Conservation (phyloP, 2,888 invertebrate genomes). For the Platycheirus rosarum region DNA sequence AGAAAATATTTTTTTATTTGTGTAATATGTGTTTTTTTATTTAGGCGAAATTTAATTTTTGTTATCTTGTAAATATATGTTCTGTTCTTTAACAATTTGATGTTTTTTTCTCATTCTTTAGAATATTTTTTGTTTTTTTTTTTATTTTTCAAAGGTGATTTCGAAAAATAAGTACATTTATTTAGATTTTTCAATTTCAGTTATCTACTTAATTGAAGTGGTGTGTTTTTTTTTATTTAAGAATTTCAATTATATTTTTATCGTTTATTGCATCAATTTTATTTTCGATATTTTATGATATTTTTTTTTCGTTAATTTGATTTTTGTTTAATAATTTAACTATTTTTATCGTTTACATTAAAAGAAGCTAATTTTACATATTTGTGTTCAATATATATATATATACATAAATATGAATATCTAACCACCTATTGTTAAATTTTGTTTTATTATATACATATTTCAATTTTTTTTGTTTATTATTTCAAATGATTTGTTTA, state of each 20-base stretch:
- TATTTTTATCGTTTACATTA: slow-evolving; percentile 43
- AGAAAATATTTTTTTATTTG: neutral
- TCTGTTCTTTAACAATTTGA: slow-evolving; percentile 49
- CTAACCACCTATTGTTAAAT: slow-evolving; percentile 15
- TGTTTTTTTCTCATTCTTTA: slow-evolving; percentile 31
- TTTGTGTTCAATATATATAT: slow-evolving; percentile 5
- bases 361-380: slow-evolving; percentile 62
- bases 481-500: slow-evolving; percentile 23
- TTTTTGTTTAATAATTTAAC: neutral
- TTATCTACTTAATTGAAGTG: slow-evolving; percentile 30
- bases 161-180: slow-evolving; percentile 53
- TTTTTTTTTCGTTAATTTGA: too few species aligned
- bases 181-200: neutral
- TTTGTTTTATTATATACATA: slow-evolving; percentile 41
- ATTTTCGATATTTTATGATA: too few species aligned
- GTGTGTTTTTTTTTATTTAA: slow-evolving; percentile 22
- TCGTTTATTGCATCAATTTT: too few species aligned
- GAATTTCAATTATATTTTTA: too few species aligned
- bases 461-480: slow-evolving; percentile 4
- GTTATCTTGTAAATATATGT: slow-evolving; percentile 25
- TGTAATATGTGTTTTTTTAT: neutral
- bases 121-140: slow-evolving; percentile 25
- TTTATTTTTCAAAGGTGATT: slow-evolving; percentile 46
- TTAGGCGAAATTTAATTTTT: neutral
- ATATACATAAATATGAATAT: slow-evolving; percentile 57